Evolutionary conservation across 1,140 invertebrate genomes (phyloP).

Genomic region (Thereuonema tuberculata): DNA sequence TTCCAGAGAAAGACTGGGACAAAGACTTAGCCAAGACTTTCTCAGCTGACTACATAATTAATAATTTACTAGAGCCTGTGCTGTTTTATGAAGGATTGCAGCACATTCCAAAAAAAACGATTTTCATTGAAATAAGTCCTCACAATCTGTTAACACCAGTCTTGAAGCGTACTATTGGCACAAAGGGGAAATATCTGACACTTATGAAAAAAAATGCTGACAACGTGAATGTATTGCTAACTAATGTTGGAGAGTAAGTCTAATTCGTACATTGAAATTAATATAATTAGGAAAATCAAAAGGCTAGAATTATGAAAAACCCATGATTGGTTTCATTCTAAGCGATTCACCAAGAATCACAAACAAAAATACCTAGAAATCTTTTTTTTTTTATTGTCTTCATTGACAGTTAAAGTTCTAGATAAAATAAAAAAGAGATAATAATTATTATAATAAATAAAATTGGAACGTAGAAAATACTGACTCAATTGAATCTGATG

Average conservation of each 20-base stretch:
- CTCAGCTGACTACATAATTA: conserved; percentile 42
- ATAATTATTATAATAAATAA: too few species aligned
- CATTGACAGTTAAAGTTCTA: too few species aligned
- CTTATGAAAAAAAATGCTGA: conserved; percentile 61
- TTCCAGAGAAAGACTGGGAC: conserved; percentile 37
- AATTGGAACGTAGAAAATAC: too few species aligned
- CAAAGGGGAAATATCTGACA: conserved; percentile 43
- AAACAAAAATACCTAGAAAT: too few species aligned
- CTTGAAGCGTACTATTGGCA: conserved; percentile 50
- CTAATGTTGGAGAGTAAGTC: conserved; percentile 57
- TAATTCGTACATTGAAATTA: too few species aligned
- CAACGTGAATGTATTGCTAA: conserved; percentile 53
- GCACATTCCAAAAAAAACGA: conserved; percentile 71
- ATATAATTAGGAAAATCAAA: too few species aligned
- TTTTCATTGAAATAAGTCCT: conserved; percentile 84
- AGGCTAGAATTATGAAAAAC: too few species aligned
- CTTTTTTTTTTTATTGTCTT: too few species aligned
- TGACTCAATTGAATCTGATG: too few species aligned
- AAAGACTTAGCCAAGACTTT: conserved; percentile 33
- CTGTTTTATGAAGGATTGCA: conserved; percentile 50
- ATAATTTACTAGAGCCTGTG: conserved; percentile 41
- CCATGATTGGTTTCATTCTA: too few species aligned
- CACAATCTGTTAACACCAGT: conserved; percentile 78
- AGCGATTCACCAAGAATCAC: too few species aligned
- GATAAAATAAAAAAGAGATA: too few species aligned